A percentile compares a stretch with the other conserved stretches of the same genome.
phyloP scores from a whole-genome alignment of 2,797 vertebrate species.

The Rallus crepitans region DNA sequence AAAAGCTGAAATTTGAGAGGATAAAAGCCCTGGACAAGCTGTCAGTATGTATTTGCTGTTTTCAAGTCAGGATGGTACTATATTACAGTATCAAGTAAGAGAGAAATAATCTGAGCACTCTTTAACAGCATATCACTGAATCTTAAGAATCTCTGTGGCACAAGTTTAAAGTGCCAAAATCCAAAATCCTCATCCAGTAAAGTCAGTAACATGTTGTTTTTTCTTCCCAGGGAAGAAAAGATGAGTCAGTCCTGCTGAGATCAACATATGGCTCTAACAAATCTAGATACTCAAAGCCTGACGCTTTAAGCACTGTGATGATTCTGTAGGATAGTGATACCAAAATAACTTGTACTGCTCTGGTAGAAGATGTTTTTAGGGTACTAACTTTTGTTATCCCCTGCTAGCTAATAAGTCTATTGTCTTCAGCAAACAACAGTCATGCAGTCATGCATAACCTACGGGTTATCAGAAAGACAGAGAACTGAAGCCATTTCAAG shows the following conservation, averaged over 20 bases:
- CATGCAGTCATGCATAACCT: background rate
- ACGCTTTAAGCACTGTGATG: background rate
- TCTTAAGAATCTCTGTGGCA: background rate
- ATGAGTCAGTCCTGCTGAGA: conserved; percentile 59
- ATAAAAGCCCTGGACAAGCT: conserved; percentile 10
- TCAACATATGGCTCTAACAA: conserved; percentile 41
- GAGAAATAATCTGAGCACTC: background rate
- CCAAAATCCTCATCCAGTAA: background rate
- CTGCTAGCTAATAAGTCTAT: background rate
- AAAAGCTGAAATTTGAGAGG: conserved; percentile 7
- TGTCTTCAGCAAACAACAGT: background rate
- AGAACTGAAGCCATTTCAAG: background rate
- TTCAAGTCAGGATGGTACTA: background rate
- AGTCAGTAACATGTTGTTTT: conserved; percentile 3
- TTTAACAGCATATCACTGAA: background rate
- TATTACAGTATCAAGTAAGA: background rate
- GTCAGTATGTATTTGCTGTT: background rate
- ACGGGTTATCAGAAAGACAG: background rate
- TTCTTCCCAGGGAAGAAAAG: conserved; percentile 8
- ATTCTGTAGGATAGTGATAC: background rate
- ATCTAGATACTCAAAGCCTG: conserved; percentile 14
- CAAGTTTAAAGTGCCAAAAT: conserved; percentile 25
- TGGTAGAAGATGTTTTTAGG: background rate
- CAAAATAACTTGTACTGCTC: background rate
- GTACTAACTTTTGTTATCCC: background rate